Percentiles rank a stretch among this genome's conserved stretches.
Conservation (phyloP, 2,888 invertebrate genomes). For the Tetramorium bicarinatum region DNA sequence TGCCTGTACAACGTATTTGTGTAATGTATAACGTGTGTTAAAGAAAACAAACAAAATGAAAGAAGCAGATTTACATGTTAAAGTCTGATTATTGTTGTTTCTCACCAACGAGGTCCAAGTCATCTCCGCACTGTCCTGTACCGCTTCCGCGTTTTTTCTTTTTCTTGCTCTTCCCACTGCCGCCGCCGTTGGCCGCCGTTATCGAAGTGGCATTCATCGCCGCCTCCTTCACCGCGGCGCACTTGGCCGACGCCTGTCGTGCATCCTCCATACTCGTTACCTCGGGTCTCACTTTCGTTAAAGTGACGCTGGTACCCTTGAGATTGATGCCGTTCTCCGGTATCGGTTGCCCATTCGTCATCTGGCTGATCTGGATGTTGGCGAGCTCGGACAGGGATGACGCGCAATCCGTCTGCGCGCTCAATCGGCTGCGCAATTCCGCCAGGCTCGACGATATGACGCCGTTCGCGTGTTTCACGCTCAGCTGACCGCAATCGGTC, state of each 20-base stretch:
- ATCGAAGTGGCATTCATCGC: constrained; percentile 76
- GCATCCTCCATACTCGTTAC: constrained; percentile 65
- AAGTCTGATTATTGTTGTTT: constrained; percentile 81
- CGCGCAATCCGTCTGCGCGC: constrained; percentile 80
- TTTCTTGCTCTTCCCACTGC: constrained; percentile 78
- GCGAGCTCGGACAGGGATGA: constrained; percentile 81
- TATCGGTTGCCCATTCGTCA: constrained; percentile 83
- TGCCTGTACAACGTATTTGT: constrained; percentile 26
- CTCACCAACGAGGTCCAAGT: constrained; percentile 87
- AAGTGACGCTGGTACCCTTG: constrained; percentile 84
- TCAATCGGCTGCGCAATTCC: constrained; percentile 77
- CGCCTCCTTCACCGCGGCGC: constrained; percentile 76
- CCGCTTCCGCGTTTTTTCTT: constrained; percentile 85
- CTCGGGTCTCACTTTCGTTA: constrained; percentile 82
- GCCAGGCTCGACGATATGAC: constrained; percentile 81
- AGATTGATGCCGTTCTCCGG: constrained; percentile 85
- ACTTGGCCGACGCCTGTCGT: constrained; percentile 62
- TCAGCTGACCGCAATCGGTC: constrained; percentile 61
- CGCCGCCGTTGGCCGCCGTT: constrained; percentile 54
- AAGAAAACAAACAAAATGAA: constrained; percentile 72
- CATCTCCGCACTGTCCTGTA: constrained; percentile 84
- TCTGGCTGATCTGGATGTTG: constrained; percentile 85
- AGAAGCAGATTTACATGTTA: constrained; percentile 79
- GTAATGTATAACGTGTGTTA: constrained; percentile 60
- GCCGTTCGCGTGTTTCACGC: constrained; percentile 78